Base-by-base conservation (phyloP, 2,113 vertebrate species). In the Paraplagusia blochii region DNA sequence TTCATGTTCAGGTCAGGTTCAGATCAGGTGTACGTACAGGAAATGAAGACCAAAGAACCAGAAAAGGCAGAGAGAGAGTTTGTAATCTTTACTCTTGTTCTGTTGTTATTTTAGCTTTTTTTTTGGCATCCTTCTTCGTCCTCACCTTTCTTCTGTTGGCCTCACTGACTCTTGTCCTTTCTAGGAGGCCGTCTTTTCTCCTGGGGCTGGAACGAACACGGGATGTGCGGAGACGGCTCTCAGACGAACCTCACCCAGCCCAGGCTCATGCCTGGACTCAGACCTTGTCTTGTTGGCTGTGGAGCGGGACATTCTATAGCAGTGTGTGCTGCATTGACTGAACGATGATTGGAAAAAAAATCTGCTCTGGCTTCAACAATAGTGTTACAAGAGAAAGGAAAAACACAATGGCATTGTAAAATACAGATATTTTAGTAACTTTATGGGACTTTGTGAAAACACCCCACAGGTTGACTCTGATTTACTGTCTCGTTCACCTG, bases 151-250 rank as follows among this genome's bases (percentile, higher is more conserved):
- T 54, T 12, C 47, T 63, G 40, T 64, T 49, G 66, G 60, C 63
- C 57, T 55, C 58, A 65, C 69, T 86, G 72, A 84, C 54, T 55
- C 55, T 13, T 86, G 44, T 63, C 76, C 56, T 83, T 59, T 63
- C 76, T 39, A 98, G 95, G 85, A 56, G 87, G 66, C 1, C 13
- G 7, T 1, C 92, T 95, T 50, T 74, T 92, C 69, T 95, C 95
- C 4, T 98, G 95, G 94, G 95, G 95, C 68, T 98, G 96, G 95
- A 98, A 98, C 0, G 96, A 98, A 56, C 95, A 98, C 0, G 95
- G 95, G 4, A 98, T 96, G 94, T 97, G 95, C 10, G 95, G 95
- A 19, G 89, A 93, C 8, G 91, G 93, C 65, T 90, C 87, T 0
- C 86, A 93, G 77, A 76, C 53, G 35, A 82, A 94, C 4, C 1